Evolutionary conservation across 2,113 vertebrate species (phyloP), one percentile per base, ranked within the genome.

Genomic region (Dissostichus mawsoni): DNA sequence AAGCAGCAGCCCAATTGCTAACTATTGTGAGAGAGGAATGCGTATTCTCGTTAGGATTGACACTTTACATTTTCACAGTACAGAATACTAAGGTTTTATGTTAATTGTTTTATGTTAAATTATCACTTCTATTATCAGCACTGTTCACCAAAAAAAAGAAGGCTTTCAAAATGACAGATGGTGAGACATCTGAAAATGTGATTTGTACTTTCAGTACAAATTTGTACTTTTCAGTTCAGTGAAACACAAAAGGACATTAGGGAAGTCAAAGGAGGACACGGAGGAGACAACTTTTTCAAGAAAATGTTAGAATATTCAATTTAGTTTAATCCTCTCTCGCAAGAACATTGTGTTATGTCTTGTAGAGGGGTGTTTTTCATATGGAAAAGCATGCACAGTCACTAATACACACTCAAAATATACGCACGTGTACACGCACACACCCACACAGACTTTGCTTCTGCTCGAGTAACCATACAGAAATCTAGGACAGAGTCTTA

Each of bases 401-500:
- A 52, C 17, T 20, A 36, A 64, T 25, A 50, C 69, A 50, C 68
- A 69, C 6, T 55, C 29, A 53, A 44, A 56, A 64, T 29, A 62
- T 0, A 7, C 55, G 56, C 59, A 10, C 11, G 50, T 3, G 41
- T 23, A 51, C 73, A 20, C 47, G 0, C 36, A 0, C 5, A 62
- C 51, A 33, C 75, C 65, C 79, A 69, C 74, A 58, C 71, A 82
- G 50, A 36, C 56, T 66, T 59, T 50, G 18, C 44, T 64, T 74
- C 23, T 1, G 71, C 52, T 80, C 25, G 2, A 78, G 20, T 57
- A 74, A 47, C 47, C 44, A 12, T 25, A 47, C 36, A 45, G n/a
- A 65, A 83, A 84, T 82, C 83, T 78, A 63, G 74, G 87, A 67
- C 84, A 71, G 71, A 71, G 65, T 64, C 52, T 67, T 76, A 67